Evolutionary conservation across 2,888 invertebrate genomes (phyloP), one percentile per base, ranked within the genome.

Genomic region (Zaprionus lineosus): DNA sequence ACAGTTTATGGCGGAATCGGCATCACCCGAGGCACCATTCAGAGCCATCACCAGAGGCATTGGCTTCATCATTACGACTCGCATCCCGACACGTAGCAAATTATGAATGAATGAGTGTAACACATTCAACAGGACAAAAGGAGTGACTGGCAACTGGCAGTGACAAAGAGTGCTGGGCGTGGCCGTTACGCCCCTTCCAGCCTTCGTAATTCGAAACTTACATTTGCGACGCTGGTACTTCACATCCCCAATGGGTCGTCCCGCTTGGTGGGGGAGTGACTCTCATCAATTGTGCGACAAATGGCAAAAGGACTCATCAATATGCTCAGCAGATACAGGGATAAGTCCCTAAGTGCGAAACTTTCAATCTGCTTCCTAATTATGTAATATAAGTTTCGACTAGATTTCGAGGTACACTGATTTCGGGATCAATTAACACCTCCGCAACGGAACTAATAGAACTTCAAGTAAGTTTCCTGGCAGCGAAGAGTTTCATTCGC

Each of bases 71-170:
- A 75, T 79, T 83, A 74, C 57, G 46, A 9, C 37, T 46, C 66
- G 52, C 62, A 60, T 55, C 67, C 68, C 78, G 74, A 83, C 77
- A 77, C 77, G 77, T 84, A 84, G 74, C 82, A 81, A 84, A 78
- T 78, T 77, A 82, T 84, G 78, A 78, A 78, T 78, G 78, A 65
- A 74, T 74, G 76, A 62, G 48, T 51, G 58, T 19, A 5, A 5
- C 57, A 51, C 24, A 65, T 18, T 26, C 14, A 29, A 18, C 11
- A 29, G 26, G 7, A 19, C 12, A 31, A 28, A 41, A 15, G 50
- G 47, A 41, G 41, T 26, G 28, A 18, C 14, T 7, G 16, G 8
- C 7, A 14, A 29, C 8, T 14, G 31, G 14, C 12, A 21, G 9
- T 3, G 19, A 4, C 3, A 16, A 16, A 14, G n/a, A n/a, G n/a